These are phyloP conservation scores for Cladopsammia gracilis DNA, from an alignment of 64 coral and sea anemone species.

Conservation along the genomic window DNA sequence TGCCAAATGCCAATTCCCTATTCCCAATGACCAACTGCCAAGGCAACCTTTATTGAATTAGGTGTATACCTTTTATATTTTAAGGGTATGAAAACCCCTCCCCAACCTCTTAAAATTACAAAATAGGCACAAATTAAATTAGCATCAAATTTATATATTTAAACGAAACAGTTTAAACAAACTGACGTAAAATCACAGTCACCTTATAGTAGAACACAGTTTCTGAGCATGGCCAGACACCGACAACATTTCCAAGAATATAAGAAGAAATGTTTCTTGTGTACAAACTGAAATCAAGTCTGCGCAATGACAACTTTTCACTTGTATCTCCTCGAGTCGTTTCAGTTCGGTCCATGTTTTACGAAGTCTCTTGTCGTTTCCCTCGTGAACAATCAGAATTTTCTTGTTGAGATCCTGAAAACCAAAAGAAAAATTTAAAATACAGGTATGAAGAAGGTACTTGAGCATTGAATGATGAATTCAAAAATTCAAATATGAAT, in stretches of 20 bases:
- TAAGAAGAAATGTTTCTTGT: conserved; percentile 49
- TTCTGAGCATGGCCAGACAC: conserved; percentile 38
- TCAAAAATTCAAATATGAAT: no score
- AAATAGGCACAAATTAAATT: no score
- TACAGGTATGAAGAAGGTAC: no score
- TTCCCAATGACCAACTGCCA: no score
- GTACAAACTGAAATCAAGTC: conserved; percentile 48
- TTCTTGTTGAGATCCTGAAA: conserved; percentile 51
- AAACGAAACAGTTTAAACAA: not conserved
- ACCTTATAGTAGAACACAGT: conserved; percentile 62
- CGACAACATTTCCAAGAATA: conserved; percentile 63
- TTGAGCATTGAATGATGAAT: no score
- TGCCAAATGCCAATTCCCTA: no score
- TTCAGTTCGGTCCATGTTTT: conserved; percentile 15
- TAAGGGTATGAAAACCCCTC: no score
- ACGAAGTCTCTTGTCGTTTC: not conserved
- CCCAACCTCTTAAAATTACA: no score
- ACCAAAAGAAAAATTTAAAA: not conserved
- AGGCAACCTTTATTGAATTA: no score
- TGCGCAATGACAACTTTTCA: conserved; percentile 10
- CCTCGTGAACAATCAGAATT: conserved; percentile 56
- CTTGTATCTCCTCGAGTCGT: conserved; percentile 10
- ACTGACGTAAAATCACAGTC: not conserved
- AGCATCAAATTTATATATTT: no score
- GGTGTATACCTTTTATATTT: no score